Evolutionary conservation across 1,140 invertebrate species (phyloP).

Genomic region (Aphelenchoides avenae): DNA sequence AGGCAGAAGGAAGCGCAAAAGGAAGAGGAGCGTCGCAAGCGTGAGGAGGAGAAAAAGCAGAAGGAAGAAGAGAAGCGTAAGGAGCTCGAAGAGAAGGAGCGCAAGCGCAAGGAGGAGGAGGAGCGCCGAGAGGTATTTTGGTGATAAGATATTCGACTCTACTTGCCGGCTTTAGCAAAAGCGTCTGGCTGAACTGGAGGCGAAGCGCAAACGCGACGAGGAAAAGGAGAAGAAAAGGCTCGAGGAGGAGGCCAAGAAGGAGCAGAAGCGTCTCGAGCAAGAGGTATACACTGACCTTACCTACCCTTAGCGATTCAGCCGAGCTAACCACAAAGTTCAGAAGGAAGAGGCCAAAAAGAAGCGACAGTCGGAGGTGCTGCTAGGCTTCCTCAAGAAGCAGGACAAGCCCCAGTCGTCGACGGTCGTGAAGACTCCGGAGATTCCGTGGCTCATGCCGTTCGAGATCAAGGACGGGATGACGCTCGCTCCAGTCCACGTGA

Average conservation of each 20-base stretch:
- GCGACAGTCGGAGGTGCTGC: constrained; percentile 7
- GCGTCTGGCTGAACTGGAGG: too few species aligned
- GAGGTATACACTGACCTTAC: not conserved
- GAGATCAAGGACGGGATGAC: constrained; percentile 10
- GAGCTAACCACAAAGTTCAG: not conserved
- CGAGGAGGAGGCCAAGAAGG: not conserved
- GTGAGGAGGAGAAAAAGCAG: not conserved
- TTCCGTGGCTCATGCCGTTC: constrained; percentile 9
- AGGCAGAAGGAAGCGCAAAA: not conserved
- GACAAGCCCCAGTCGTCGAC: not conserved
- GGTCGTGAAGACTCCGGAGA: constrained; percentile 1
- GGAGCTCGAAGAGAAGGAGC: constrained; percentile 1
- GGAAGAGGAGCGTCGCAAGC: not conserved
- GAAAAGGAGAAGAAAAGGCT: not conserved
- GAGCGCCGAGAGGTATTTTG: not conserved
- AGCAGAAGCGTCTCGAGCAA: constrained; percentile 7
- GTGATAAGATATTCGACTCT: too few species aligned
- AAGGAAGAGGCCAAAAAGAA: not conserved
- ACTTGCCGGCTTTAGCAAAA: too few species aligned
- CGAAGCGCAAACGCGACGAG: not conserved
- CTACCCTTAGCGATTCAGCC: not conserved
- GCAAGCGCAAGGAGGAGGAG: not conserved
- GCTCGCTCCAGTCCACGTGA: constrained; percentile 9
- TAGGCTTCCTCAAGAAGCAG: constrained; percentile 18
- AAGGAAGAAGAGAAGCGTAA: constrained; percentile 2